A percentile compares a stretch with the other conserved stretches of the same genome.
Conservation (phyloP, 2,888 invertebrate genomes). For the Epistrophe eligans region DNA sequence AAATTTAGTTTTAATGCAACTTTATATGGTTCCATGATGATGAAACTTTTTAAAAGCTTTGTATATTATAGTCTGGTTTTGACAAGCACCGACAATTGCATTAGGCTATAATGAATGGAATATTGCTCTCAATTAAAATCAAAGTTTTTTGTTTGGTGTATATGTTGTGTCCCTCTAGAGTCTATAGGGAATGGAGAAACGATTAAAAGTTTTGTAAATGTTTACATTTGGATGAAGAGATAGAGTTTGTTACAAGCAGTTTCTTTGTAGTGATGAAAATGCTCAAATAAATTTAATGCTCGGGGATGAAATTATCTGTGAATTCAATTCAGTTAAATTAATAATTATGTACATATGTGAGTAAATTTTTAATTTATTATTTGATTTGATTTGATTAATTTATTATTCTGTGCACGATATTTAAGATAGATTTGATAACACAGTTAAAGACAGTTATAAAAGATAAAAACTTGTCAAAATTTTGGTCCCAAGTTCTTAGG, state of each 20-base stretch:
- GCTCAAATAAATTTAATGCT: background rate
- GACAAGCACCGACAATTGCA: conserved; percentile 27
- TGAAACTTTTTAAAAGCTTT: conserved; percentile 36
- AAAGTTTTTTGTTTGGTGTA: conserved; percentile 13
- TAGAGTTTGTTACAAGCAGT: background rate
- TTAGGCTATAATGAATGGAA: conserved; percentile 38
- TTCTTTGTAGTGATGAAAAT: background rate
- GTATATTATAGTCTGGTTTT: background rate
- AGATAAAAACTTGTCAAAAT: no score
- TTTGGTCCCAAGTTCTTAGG: no score
- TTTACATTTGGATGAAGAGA: background rate
- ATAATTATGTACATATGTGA: no score
- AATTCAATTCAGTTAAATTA: no score
- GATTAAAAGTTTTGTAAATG: conserved; percentile 9
- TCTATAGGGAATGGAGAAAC: background rate
- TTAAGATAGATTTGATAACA: no score
- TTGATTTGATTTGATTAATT: no score
- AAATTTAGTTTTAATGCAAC: conserved; percentile 22
- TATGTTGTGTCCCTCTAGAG: background rate
- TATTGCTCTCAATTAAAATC: conserved; percentile 43
- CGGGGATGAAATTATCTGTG: background rate
- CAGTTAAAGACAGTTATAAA: no score
- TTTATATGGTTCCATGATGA: conserved; percentile 27
- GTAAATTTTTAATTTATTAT: no score
- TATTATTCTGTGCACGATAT: no score